Conservation (phyloP, 2,113 vertebrate genomes). For the Apteryx owenii region DNA sequence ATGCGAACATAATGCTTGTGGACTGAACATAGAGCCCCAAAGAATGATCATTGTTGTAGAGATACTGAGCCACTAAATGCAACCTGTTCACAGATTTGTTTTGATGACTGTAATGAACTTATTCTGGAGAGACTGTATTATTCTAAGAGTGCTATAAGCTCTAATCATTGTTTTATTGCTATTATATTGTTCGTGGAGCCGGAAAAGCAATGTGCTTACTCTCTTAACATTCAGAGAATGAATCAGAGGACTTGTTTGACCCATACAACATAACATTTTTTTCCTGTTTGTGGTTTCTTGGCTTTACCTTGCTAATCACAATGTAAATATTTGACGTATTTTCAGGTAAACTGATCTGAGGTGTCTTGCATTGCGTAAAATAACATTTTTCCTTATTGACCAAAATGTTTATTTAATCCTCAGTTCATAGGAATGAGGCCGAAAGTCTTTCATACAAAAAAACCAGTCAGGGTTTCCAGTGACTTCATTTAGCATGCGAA, state of each 20-base stretch:
- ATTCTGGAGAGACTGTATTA: not conserved
- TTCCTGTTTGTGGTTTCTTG: constrained; percentile 14
- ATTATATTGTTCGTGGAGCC: not conserved
- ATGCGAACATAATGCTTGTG: not conserved
- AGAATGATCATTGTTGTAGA: accelerated
- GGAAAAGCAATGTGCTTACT: not conserved
- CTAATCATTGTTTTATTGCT: not conserved
- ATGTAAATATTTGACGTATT: not conserved
- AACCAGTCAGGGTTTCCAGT: not conserved
- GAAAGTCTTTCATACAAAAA: not conserved
- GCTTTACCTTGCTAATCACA: not conserved
- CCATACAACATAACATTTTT: not conserved
- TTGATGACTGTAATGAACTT: not conserved
- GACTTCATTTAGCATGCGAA: not conserved
- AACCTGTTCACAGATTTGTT: not conserved
- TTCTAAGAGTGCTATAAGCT: not conserved
- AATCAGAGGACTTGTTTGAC: constrained; percentile 20
- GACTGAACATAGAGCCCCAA: not conserved
- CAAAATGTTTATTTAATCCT: not conserved
- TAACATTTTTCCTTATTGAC: not conserved
- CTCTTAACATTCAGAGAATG: not conserved
- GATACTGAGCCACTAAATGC: not conserved
- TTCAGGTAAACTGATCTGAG: not conserved
- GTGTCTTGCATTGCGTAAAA: not conserved
- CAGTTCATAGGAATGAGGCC: not conserved